Percentiles rank a stretch among this genome's conserved stretches.
Conservation (phyloP, 2,797 vertebrate species). For the Eupleurogrammus muticus region DNA sequence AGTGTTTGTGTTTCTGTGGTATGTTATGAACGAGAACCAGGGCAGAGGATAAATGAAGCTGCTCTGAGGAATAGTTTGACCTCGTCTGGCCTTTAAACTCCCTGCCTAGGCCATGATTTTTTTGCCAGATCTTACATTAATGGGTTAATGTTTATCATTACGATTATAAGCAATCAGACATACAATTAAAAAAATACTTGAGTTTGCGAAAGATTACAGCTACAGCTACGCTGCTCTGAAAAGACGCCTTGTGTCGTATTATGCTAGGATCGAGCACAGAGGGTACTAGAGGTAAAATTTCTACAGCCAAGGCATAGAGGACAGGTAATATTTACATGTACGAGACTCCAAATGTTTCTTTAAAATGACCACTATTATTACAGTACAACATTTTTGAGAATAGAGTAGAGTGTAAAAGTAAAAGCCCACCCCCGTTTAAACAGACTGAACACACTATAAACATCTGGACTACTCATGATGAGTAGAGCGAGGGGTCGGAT, state of each 20-base stretch:
- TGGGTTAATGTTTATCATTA: constrained; percentile 28
- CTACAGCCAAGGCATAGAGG: neutral
- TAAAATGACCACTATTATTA: neutral
- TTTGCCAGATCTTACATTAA: constrained; percentile 2
- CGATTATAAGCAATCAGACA: constrained; percentile 1
- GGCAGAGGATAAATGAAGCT: neutral
- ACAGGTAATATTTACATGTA: neutral
- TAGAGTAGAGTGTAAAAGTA: neutral
- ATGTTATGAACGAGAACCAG: neutral
- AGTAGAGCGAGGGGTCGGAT: neutral
- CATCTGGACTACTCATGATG: neutral
- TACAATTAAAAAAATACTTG: neutral
- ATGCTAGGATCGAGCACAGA: constrained; percentile 11
- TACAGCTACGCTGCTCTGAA: constrained; percentile 22
- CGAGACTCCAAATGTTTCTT: neutral
- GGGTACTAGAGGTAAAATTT: neutral
- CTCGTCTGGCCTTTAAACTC: neutral
- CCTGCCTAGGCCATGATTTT: neutral
- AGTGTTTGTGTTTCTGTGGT: neutral
- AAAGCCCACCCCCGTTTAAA: neutral
- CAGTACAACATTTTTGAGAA: neutral
- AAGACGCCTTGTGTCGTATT: constrained; percentile 23
- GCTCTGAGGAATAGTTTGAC: constrained; percentile 5
- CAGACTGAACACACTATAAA: neutral
- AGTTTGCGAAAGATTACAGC: constrained; percentile 15